Evolutionary conservation across 1,140 invertebrate genomes (phyloP).

Genomic region (Theocolax elegans): DNA sequence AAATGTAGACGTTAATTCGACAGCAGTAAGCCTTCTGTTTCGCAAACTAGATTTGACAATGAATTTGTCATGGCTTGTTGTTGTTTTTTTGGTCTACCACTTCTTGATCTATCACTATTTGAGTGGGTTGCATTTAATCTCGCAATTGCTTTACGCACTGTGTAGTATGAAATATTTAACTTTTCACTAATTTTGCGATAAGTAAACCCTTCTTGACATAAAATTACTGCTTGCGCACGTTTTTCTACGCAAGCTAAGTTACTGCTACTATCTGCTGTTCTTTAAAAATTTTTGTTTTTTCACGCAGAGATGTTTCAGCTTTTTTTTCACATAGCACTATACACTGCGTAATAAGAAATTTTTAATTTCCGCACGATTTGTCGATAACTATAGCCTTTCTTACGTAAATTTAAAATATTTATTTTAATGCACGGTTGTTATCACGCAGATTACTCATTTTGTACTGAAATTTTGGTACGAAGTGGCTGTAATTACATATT

Average conservation of each 20-base stretch:
- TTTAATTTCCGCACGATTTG: too few species aligned
- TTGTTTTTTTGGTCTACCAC: constrained; percentile 2
- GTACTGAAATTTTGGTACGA: too few species aligned
- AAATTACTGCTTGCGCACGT: not conserved
- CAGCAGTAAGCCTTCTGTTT: constrained; percentile 29
- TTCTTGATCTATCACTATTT: not conserved
- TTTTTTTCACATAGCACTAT: too few species aligned
- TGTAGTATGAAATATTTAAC: not conserved
- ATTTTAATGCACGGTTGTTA: too few species aligned
- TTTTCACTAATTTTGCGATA: not conserved
- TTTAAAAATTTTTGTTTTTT: too few species aligned
- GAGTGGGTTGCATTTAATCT: not conserved
- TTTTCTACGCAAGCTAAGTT: not conserved
- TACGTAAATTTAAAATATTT: too few species aligned
- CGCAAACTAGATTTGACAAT: constrained; percentile 11
- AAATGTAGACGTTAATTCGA: constrained; percentile 24
- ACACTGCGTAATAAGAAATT: too few species aligned
- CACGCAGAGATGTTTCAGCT: too few species aligned
- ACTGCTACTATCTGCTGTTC: too few species aligned
- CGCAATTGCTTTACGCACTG: not conserved
- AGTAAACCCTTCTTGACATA: not conserved
- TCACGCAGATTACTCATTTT: too few species aligned
- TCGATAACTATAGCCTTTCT: too few species aligned
- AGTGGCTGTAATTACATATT: too few species aligned
- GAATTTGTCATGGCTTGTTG: constrained; percentile 19